Conservation (phyloP, 2,797 vertebrate genomes). For the Sparus aurata region DNA sequence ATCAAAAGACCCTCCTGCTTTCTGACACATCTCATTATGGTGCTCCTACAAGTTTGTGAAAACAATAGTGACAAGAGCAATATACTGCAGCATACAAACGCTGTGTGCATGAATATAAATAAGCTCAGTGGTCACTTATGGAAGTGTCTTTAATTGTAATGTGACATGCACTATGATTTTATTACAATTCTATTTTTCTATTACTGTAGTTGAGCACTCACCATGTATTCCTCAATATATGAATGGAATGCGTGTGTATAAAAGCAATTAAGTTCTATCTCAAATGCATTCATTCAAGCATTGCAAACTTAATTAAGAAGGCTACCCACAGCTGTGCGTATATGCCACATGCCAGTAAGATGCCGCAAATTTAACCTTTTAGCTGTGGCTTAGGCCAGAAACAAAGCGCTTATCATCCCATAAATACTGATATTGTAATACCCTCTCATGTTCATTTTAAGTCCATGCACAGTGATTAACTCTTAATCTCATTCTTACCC, state of each 20-base stretch:
- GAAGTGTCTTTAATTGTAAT: slow-evolving; percentile 23
- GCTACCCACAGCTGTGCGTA: slow-evolving; percentile 26
- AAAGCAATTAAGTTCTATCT: slow-evolving; percentile 62
- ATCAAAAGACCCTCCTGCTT: slow-evolving; percentile 37
- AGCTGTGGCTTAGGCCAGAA: slow-evolving; percentile 31
- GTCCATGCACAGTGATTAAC: slow-evolving; percentile 53
- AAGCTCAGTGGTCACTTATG: slow-evolving; percentile 32
- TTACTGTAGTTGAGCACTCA: slow-evolving; percentile 19
- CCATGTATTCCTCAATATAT: slow-evolving; percentile 25
- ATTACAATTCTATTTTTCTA: slow-evolving; percentile 19
- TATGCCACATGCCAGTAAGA: slow-evolving; percentile 38
- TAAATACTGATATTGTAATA: slow-evolving; percentile 41
- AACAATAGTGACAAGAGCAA: slow-evolving; percentile 32
- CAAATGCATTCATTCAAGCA: slow-evolving; percentile 55
- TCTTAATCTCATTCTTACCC: slow-evolving; percentile 20
- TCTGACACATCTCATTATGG: slow-evolving; percentile 60
- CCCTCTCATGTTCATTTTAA: slow-evolving; percentile 31
- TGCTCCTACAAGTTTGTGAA: slow-evolving; percentile 38
- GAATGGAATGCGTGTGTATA: slow-evolving; percentile 38
- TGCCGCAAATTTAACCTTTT: slow-evolving; percentile 30
- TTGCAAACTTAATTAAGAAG: slow-evolving; percentile 68
- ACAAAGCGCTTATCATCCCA: slow-evolving; percentile 12
- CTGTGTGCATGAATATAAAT: slow-evolving; percentile 35
- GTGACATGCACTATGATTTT: slow-evolving; percentile 8
- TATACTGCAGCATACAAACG: slow-evolving; percentile 13